phyloP scores from a whole-genome alignment of 2,888 invertebrate genomes.

The Tenthredo amoena region DNA sequence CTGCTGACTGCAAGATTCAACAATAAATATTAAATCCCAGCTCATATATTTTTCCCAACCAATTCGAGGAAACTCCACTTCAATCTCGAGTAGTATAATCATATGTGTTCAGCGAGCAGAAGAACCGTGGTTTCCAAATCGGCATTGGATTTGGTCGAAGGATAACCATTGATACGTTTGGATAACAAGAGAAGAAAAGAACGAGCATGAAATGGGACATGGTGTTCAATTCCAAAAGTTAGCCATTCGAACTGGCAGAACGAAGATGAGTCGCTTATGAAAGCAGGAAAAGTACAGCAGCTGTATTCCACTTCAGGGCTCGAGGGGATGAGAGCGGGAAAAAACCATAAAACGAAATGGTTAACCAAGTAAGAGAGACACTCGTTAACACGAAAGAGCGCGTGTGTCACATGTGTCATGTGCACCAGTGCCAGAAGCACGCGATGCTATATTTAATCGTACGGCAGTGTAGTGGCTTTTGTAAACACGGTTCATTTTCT shows the following conservation, averaged over 20 bases:
- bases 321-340: background rate
- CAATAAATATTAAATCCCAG: slow-evolving; percentile 26
- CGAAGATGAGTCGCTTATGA: background rate
- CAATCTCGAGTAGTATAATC: background rate
- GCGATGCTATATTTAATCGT: slow-evolving; percentile 22
- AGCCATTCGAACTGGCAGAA: background rate
- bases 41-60: slow-evolving; percentile 9
- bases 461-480: background rate
- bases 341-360: background rate
- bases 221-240: background rate
- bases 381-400: slow-evolving; percentile 5
- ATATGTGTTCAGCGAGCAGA: background rate
- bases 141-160: background rate
- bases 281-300: background rate
- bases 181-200: background rate
- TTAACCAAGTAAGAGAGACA: slow-evolving; percentile 1
- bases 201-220: background rate
- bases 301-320: background rate
- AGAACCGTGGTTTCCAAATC: background rate
- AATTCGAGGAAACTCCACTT: background rate
- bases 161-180: background rate
- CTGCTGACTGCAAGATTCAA: background rate
- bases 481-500: slow-evolving; percentile 17
- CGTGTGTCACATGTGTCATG: slow-evolving; percentile 37
- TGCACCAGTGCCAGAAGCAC: slow-evolving; percentile 36